phyloP scores from a whole-genome alignment of 1,140 invertebrate genomes.

The Saxidomus purpurata region DNA sequence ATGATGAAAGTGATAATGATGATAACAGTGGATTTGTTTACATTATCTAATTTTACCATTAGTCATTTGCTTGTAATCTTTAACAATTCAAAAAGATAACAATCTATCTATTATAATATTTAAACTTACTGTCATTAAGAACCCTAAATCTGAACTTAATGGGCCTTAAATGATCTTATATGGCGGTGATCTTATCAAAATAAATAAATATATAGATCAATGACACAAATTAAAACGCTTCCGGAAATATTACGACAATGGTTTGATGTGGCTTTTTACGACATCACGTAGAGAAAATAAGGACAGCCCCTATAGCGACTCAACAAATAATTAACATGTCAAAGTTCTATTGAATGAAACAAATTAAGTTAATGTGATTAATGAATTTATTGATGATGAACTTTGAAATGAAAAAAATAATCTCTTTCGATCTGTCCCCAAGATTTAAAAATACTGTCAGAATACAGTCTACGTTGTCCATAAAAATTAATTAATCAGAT shows the following conservation, averaged over 20 bases:
- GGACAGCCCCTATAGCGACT: not conserved
- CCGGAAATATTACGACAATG: constrained; percentile 40
- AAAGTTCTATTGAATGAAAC: constrained; percentile 43
- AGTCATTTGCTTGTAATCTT: constrained; percentile 42
- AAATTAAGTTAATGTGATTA: constrained; percentile 66
- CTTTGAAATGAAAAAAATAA: constrained; percentile 20
- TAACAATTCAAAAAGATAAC: constrained; percentile 37
- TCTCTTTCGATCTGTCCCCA: not conserved
- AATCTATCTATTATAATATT: constrained; percentile 56
- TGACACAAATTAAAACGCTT: constrained; percentile 57
- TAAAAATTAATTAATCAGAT: constrained; percentile 1
- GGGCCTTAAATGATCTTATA: constrained; percentile 56
- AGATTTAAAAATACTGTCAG: constrained; percentile 19
- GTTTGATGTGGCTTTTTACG: constrained; percentile 37
- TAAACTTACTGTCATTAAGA: constrained; percentile 56
- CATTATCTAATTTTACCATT: constrained; percentile 66
- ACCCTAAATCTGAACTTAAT: constrained; percentile 59
- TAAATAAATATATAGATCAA: constrained; percentile 39
- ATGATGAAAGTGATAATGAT: constrained; percentile 31
- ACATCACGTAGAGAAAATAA: constrained; percentile 31
- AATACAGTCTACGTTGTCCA: not conserved
- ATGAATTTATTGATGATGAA: constrained; percentile 55
- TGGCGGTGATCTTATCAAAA: constrained; percentile 62
- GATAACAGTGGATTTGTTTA: constrained; percentile 59
- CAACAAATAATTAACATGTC: constrained; percentile 59